Evolutionary conservation across 2,797 vertebrate genomes (phyloP).

Genomic region (Tiaroga cobitis): DNA sequence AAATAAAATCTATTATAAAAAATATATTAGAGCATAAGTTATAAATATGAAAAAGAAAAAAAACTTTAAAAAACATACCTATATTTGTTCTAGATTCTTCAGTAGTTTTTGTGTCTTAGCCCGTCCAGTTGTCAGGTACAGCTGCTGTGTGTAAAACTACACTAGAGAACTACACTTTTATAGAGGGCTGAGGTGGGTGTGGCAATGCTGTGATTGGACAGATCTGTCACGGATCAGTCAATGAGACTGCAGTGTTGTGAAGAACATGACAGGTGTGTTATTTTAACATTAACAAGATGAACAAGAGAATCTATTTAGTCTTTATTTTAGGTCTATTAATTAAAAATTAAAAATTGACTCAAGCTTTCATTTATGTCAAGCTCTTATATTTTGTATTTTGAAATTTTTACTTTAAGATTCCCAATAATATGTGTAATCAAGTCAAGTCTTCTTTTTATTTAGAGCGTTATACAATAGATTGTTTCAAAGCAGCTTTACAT

Average conservation of each 20-base stretch:
- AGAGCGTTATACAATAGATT: too few species aligned
- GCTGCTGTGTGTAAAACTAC: background rate
- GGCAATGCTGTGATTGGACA: constrained; percentile 4
- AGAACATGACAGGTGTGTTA: background rate
- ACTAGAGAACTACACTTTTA: background rate
- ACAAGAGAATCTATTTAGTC: background rate
- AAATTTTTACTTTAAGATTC: background rate
- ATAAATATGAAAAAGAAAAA: background rate
- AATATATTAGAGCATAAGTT: background rate
- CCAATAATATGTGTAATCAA: background rate
- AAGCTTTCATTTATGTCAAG: background rate
- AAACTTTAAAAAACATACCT: background rate
- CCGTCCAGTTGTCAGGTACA: background rate
- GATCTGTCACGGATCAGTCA: background rate
- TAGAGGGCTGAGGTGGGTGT: background rate
- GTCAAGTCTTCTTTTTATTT: background rate
- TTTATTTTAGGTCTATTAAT: background rate
- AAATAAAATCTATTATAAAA: background rate
- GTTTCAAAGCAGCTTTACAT: too few species aligned
- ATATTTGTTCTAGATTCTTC: too few species aligned
- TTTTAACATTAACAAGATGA: background rate
- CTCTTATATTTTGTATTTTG: background rate
- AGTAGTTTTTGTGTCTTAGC: background rate
- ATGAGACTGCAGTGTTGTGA: background rate
- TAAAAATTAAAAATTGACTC: background rate